Evolutionary conservation across 1,140 invertebrate genomes (phyloP).

Genomic region (Brachionus angularis): DNA sequence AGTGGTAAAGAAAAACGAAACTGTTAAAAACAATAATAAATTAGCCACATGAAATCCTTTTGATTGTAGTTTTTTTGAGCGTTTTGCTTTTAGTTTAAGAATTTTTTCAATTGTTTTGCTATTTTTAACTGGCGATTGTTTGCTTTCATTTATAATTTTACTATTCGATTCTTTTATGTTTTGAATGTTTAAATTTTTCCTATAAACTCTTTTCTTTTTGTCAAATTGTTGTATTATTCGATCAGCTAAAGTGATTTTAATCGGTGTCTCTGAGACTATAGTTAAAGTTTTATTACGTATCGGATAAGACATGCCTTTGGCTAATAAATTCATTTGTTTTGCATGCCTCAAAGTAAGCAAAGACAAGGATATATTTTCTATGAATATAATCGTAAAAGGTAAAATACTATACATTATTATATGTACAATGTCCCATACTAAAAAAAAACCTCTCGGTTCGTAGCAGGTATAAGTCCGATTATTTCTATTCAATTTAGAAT

Average conservation of each 20-base stretch:
- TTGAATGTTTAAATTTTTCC: neutral
- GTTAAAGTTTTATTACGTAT: neutral
- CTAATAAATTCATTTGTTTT: neutral
- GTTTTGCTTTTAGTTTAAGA: neutral
- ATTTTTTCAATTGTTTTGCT: no score
- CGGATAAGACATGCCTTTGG: neutral
- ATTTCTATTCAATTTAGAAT: neutral
- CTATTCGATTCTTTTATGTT: no score
- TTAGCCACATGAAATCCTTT: slow-evolving; percentile 35
- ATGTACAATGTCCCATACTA: slow-evolving; percentile 29
- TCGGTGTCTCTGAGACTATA: neutral
- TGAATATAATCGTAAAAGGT: slow-evolving; percentile 31
- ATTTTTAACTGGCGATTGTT: no score
- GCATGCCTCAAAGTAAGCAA: slow-evolving; percentile 3
- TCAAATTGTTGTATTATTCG: neutral
- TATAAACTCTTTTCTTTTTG: neutral
- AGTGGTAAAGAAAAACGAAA: slow-evolving; percentile 39
- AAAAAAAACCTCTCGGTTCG: slow-evolving; percentile 2
- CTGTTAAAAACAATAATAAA: slow-evolving; percentile 26
- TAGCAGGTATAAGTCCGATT: neutral
- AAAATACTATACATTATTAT: slow-evolving; percentile 30
- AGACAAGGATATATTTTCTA: slow-evolving; percentile 26
- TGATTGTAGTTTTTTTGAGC: neutral
- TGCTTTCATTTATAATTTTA: no score
- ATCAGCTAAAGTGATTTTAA: neutral